Evolutionary conservation across 2,888 invertebrate genomes (phyloP), one percentile per base, ranked within the genome.

Genomic region (Apotomis capreana): DNA sequence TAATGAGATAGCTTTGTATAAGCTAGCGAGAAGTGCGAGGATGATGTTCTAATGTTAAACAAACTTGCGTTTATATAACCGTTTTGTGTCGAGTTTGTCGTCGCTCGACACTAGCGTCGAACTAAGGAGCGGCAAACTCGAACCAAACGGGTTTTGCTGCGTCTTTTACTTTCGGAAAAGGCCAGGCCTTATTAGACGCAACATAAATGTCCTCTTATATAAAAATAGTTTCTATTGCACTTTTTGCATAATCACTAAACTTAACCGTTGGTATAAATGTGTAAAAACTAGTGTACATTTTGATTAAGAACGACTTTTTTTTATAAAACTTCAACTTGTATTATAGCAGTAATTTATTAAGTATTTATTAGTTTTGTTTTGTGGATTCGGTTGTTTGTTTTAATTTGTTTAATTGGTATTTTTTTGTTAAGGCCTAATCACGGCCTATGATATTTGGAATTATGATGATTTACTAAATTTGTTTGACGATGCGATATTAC

Each of bases 401-500:
- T 81, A 80, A 78, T 78, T 78, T 77, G 74, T 74, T 78, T 67
- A 68, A 68, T 71, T 68, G 65, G 54, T 65, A 65, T 76, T 74
- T 76, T 74, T 64, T 72, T 59, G 72, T 72, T 72, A 12, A 61
- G 62, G 72, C 68, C 72, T 68, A 68, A 63, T 59, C 37, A 12
- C 10, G 72, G 74, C 72, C 74, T 74, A 72, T 10, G 4, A 49
- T 72, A 36, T 69, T 75, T 74, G 73, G 70, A 80, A 76, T 75
- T 78, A 77, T 77, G 75, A 77, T 80, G 76, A 78, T 78, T 80
- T 77, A 76, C 69, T 76, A 76, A 77, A 82, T 83, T 84, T 84
- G 82, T 88, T 88, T 87, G 89, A 88, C 83, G 85, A 89, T 88
- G 86, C 89, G 85, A 88, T 84, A 91, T 91, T 92, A 92, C 85